A percentile compares a stretch with the other conserved stretches of the same genome.
Evolutionary conservation across 1,140 invertebrate genomes (phyloP).

Genomic region (Drosophila murphyi): DNA sequence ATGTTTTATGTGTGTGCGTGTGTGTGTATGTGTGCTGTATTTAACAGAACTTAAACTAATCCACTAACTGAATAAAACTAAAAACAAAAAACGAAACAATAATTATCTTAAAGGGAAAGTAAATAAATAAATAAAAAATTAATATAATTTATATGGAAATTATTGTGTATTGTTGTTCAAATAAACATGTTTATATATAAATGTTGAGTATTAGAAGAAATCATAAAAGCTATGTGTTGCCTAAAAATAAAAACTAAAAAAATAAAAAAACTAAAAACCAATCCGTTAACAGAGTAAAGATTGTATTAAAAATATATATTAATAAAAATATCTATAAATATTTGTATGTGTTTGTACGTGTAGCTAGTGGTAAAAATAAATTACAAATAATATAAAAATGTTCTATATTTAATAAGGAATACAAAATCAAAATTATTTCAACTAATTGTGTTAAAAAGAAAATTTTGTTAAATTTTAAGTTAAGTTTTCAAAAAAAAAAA

Average conservation of each 20-base stretch:
- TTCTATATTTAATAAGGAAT: conserved; percentile 9
- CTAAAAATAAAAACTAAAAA: conserved; percentile 17
- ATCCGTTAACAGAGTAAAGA: conserved; percentile 38
- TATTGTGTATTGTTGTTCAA: conserved; percentile 72
- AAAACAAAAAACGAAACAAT: conserved; percentile 39
- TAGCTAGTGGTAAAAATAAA: conserved; percentile 64
- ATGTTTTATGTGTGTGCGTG: conserved; percentile 66
- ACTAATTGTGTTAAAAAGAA: not conserved
- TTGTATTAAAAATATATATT: conserved; percentile 36
- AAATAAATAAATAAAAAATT: conserved; percentile 25
- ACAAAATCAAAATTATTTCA: conserved; percentile 15
- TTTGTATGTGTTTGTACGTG: conserved; percentile 77
- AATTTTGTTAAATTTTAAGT: not conserved
- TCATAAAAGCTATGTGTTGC: conserved; percentile 48
- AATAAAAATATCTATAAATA: conserved; percentile 32
- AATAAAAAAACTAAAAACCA: conserved; percentile 9
- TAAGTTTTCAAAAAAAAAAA: conserved; percentile 20
- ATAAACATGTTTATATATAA: conserved; percentile 43
- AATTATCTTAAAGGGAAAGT: conserved; percentile 50
- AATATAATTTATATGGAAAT: conserved; percentile 65
- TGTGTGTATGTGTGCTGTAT: conserved; percentile 41
- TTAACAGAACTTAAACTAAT: conserved; percentile 24
- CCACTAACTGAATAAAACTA: conserved; percentile 25
- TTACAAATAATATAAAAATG: conserved; percentile 26
- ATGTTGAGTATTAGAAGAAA: conserved; percentile 46